A percentile compares a stretch with the other conserved stretches of the same genome.
These are phyloP conservation scores for Trichogramma evanescens DNA, from an alignment of 2,888 invertebrate species.

Conservation along the genomic window DNA sequence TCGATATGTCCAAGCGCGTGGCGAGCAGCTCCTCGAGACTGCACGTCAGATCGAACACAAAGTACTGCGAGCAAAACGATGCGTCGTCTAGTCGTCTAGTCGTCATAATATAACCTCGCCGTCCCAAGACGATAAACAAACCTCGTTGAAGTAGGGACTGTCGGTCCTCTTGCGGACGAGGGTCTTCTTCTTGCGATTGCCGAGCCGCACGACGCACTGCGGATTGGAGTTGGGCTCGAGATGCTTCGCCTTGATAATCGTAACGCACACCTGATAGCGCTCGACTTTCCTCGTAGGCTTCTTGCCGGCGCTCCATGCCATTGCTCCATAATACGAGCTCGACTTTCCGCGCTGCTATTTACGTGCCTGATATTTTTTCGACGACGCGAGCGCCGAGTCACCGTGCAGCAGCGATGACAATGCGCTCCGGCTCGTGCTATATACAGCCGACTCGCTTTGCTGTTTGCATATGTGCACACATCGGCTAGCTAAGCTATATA, in stretches of 20 bases:
- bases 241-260: constrained; percentile 61
- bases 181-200: constrained; percentile 57
- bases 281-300: constrained; percentile 14
- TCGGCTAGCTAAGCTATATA: too few species aligned
- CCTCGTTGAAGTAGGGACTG: constrained; percentile 65
- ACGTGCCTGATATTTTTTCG: neutral
- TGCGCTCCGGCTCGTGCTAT: neutral
- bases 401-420: neutral
- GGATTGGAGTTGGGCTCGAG: constrained; percentile 53
- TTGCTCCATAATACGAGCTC: neutral
- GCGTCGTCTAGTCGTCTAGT: neutral
- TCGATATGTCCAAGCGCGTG: constrained; percentile 55
- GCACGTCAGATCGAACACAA: constrained; percentile 60
- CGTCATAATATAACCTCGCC: constrained; percentile 8
- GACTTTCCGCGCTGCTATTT: neutral
- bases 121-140: constrained; percentile 32
- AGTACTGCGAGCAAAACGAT: constrained; percentile 52
- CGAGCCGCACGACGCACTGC: constrained; percentile 58
- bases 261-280: constrained; percentile 56
- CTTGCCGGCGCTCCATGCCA: too few species aligned
- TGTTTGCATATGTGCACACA: too few species aligned
- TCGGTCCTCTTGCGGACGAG: constrained; percentile 54
- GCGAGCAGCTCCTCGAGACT: constrained; percentile 55
- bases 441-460: too few species aligned
- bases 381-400: neutral